Base-by-base conservation (phyloP, 2,888 invertebrate species). In the Coleophora deauratella region DNA sequence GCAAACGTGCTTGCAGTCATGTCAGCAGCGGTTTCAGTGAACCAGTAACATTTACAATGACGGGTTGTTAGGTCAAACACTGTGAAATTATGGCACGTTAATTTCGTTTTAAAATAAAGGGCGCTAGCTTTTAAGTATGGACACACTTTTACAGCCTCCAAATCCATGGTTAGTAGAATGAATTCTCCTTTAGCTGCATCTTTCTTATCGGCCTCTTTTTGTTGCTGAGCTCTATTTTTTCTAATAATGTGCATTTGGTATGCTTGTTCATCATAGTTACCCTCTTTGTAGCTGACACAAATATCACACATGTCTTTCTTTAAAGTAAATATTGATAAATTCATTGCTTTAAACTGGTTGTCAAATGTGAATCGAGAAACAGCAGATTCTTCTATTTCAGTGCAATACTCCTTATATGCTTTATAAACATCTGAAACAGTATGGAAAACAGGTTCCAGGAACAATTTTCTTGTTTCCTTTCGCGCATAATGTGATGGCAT, bases 71-170 rank as follows among this genome's bases (percentile, higher is more conserved):
- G 40, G 36, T 54, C 35, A 35, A 42, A 54, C 1, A 56, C 12
- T 1, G 57, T 55, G 37, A 52, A 57, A 43, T 58, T 57, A 37
- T 57, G 54, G 30, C 45, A 43, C 7, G 45, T 48, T 2, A 57
- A 41, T 41, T 57, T 57, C 15, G 57, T 55, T 34, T 55, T 55
- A 40, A 43, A 46, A 30, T 51, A 51, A 4, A 47, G 34, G 6
- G 47, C 47, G 30, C 44, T 49, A 27, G 44, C 47, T 9, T 37
- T 45, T 3, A 33, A 27, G 37, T 30, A 40, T 10, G 44, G 38
- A 35, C 41, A 35, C 9, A 41, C 28, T 37, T 40, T 35, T 9
- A 42, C 38, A 21, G 42, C 36, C 40, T 47, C 21, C 30, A 44
- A 15, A 30, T 42, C 39, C 8, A 31, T 7, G 10, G 35, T 36